Percentiles rank a stretch among this genome's conserved stretches.
Evolutionary conservation across 2,797 vertebrate genomes (phyloP).

Genomic region (Pangasius djambal): DNA sequence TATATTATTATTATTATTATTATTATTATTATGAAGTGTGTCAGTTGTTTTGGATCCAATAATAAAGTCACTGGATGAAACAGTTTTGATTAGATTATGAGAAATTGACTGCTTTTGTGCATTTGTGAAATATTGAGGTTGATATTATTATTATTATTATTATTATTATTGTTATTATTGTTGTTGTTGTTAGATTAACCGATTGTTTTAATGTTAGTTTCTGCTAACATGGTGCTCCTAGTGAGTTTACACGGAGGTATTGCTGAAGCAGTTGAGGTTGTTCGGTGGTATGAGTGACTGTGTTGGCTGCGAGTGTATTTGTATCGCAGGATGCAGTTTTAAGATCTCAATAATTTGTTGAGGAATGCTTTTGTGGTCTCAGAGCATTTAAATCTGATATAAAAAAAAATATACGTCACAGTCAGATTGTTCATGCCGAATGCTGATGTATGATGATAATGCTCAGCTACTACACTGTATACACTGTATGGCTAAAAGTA

Average conservation of each 20-base stretch:
- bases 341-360: not conserved
- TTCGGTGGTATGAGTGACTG: constrained; percentile 9
- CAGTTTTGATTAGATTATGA: not conserved
- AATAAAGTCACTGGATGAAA: not conserved
- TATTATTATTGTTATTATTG: no score
- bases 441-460: not conserved
- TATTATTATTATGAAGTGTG: not conserved
- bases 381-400: not conserved
- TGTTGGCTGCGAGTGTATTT: not conserved
- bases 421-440: not conserved
- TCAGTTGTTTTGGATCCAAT: not conserved
- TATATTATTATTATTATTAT: not conserved
- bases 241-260: not conserved
- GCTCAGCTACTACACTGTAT: not conserved
- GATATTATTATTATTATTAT: not conserved
- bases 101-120: not conserved
- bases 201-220: not conserved
- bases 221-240: not conserved
- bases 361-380: not conserved
- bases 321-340: not conserved
- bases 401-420: no score
- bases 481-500: not conserved
- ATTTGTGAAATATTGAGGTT: not conserved
- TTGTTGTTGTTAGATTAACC: not conserved
- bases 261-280: not conserved